Base-by-base conservation (phyloP, 2,797 vertebrate species). In the Heliangelus exortis region DNA sequence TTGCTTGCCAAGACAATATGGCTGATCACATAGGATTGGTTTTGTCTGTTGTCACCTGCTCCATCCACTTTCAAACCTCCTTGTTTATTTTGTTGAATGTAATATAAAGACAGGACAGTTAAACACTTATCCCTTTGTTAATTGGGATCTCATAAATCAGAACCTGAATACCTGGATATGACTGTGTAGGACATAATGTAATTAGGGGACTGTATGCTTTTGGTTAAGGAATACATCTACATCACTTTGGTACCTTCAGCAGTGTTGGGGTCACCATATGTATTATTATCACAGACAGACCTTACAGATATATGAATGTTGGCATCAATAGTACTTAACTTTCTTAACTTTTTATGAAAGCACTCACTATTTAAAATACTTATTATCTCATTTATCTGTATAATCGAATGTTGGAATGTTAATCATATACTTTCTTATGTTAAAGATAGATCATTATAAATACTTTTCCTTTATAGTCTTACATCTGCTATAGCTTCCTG, bases 1-100 rank as follows among this genome's bases (percentile, higher is more conserved):
- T 39, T 65, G 12, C 7, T 43, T 65, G 15, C 29, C 55, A 48
- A 55, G 54, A 34, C 7, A 41, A 6, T 16, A 61, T 9, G 19
- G n/a, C 47, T 76, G n/a, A 33, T 16, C 1, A 0, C 13, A 12
- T 0, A 0, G 12, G 6, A 3, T 8, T 59, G 19, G 0, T 7
- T 53, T 86, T 65, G 26, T 43, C 54, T 61, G 17, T n/a, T 51
- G 15, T 29, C 17, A 45, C 0, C 1, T 62, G 25, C 12, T 84
- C 6, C 22, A 29, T 55, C 79, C 29, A 21, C 23, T 74, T 67
- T 57, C 25, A 57, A 74, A 7, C 2, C 9, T 43, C 13, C 25
- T 63, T 48, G 11, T 57, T 91, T 61, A 39, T 81, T 68, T 78
- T 78, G 10, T 45, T 50, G 45, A 48, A 47, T 0, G 1, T 33